phyloP scores from a whole-genome alignment of 1,140 invertebrate genomes.

The Chlorops oryzae region DNA sequence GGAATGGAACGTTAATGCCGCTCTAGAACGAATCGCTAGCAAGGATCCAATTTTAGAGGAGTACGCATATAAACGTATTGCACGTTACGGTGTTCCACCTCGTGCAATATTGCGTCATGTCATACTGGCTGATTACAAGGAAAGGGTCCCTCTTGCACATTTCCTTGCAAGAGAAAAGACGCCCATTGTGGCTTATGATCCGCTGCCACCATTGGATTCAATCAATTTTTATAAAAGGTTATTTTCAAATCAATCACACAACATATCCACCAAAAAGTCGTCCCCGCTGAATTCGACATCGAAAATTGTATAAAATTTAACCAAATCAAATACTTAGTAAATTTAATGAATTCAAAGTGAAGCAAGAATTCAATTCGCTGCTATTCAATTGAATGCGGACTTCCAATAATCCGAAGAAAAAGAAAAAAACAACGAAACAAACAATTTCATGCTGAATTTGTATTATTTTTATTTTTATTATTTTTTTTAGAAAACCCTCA shows the following conservation, averaged over 20 bases:
- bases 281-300: too few relatives aligned
- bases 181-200: slow-evolving; percentile 73
- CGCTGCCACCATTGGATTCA: slow-evolving; percentile 70
- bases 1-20: slow-evolving; percentile 62
- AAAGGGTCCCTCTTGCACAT: slow-evolving; percentile 48
- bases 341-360: too few relatives aligned
- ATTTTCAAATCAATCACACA: too few relatives aligned
- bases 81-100: slow-evolving; percentile 52
- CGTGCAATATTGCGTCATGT: slow-evolving; percentile 72
- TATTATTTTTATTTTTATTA: background rate
- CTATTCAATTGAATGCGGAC: too few relatives aligned
- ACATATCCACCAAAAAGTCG: too few relatives aligned
- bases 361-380: too few relatives aligned
- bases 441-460: too few relatives aligned
- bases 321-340: too few relatives aligned
- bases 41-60: slow-evolving; percentile 60
- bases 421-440: too few relatives aligned
- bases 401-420: too few relatives aligned
- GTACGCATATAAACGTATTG: slow-evolving; percentile 56
- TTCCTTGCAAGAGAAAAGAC: slow-evolving; percentile 48
- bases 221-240: slow-evolving; percentile 61
- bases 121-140: slow-evolving; percentile 72
- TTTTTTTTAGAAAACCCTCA: slow-evolving; percentile 46
- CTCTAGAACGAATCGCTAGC: slow-evolving; percentile 60
- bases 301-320: too few relatives aligned